These are phyloP conservation scores for Brachyistius frenatus DNA, from an alignment of 2,113 vertebrate genomes.

Conservation along the genomic window DNA sequence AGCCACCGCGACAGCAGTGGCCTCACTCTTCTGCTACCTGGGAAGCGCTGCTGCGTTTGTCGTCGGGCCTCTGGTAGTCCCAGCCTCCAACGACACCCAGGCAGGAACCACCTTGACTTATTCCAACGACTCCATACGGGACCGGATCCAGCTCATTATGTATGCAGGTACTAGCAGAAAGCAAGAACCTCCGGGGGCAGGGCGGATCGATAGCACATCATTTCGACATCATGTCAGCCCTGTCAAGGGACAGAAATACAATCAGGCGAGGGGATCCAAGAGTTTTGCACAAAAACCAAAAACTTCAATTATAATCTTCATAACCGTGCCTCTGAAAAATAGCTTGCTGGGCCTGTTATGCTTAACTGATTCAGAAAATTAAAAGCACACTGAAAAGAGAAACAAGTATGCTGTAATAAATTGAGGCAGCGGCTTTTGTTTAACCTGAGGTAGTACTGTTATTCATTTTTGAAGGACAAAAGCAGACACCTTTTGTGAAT, in stretches of 20 bases:
- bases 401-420: conserved; percentile 58
- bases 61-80: conserved; percentile 93
- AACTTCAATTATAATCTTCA: conserved; percentile 55
- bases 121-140: conserved; percentile 84
- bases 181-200: neutral
- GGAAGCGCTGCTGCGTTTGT: conserved; percentile 90
- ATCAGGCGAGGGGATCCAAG: conserved; percentile 55
- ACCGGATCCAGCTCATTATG: conserved; percentile 92
- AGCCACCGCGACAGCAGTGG: conserved; percentile 95
- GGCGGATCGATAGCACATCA: conserved; percentile 59
- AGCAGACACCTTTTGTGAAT: conserved; percentile 16
- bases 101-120: conserved; percentile 35
- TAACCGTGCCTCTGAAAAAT: conserved; percentile 60
- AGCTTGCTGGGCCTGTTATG: conserved; percentile 69
- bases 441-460: conserved; percentile 46
- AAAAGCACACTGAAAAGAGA: conserved; percentile 68
- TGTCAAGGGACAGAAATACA: conserved; percentile 60
- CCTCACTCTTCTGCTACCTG: conserved; percentile 90
- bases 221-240: conserved; percentile 55
- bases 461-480: conserved; percentile 54
- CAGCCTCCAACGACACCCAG: conserved; percentile 89
- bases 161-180: conserved; percentile 88
- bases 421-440: conserved; percentile 62
- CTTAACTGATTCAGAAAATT: conserved; percentile 86
- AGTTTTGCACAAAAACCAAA: conserved; percentile 36